Percentiles rank a stretch among this genome's conserved stretches.
Evolutionary conservation across 1,140 invertebrate genomes (phyloP).

Genomic region (Drosophila littoralis): DNA sequence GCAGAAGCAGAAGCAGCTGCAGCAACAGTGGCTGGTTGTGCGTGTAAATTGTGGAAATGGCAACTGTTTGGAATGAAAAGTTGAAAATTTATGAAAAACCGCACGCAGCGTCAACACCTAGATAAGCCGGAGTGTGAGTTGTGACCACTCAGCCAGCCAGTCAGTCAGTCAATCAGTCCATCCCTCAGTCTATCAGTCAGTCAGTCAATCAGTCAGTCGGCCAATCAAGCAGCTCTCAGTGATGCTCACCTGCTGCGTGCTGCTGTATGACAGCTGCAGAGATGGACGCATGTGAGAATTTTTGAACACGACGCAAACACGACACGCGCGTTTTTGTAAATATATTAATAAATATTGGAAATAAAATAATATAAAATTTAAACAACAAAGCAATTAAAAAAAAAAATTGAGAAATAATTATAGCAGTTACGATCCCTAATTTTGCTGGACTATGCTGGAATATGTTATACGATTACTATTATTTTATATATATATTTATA

Average conservation of each 20-base stretch:
- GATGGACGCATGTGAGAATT: neutral
- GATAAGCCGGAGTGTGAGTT: neutral
- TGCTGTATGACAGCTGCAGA: neutral
- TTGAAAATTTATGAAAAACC: conserved; percentile 67
- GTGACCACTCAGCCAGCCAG: conserved; percentile 5
- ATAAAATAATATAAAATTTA: no score
- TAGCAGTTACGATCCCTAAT: no score
- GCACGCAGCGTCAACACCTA: conserved; percentile 49
- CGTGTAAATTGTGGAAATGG: conserved; percentile 60
- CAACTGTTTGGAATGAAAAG: conserved; percentile 46
- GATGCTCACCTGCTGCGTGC: neutral
- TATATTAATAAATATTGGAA: neutral
- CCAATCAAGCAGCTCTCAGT: conserved; percentile 21
- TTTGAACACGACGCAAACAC: neutral
- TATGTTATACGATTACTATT: no score
- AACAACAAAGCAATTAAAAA: no score
- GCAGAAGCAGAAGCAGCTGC: conserved; percentile 10
- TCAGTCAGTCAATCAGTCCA: conserved; percentile 8
- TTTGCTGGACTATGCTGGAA: no score
- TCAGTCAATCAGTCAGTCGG: conserved; percentile 4
- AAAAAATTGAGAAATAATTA: no score
- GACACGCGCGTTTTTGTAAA: no score
- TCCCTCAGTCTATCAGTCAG: neutral
- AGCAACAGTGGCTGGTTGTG: conserved; percentile 37
- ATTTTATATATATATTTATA: no score